Evolutionary conservation across 2,888 invertebrate species (phyloP), one percentile per base, ranked within the genome.

Genomic region (Pseudococcus jackbeardsleyi): DNA sequence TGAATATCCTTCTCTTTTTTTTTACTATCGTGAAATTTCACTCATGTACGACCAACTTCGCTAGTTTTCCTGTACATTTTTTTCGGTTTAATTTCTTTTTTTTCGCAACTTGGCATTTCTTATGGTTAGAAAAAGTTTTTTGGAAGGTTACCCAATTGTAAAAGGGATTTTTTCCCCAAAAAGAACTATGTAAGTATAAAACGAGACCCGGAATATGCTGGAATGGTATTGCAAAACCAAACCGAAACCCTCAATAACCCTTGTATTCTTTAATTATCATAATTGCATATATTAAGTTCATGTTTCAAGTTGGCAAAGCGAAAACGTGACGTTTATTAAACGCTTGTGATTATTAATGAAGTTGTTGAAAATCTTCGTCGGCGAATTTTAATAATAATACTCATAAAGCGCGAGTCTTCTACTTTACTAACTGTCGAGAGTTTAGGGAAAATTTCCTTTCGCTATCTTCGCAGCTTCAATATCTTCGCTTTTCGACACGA

Each of bases 241-340:
- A 26, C 9, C 33, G 7, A 72, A 72, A 72, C 68, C 59, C 68
- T 12, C 11, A 33, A 72, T 72, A 72, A 72, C 68, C 68, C 68
- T 72, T 72, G 68, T 72, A 72, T 72, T 72, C 68, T 72, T 72
- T 72, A 72, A 72, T 72, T 72, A 72, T 72, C 68, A 72, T 72
- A 72, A 72, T 72, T 72, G 68, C 68, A 72, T 72, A 72, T 33
- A 72, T 72, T 72, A 72, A 72, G 68, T 33, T 72, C 68, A 72
- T 72, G 68, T 72, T 72, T 72, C 68, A 26, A 72, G 26, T 72
- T 72, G n/a, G 68, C 26, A 72, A 72, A 26, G 68, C 33, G 68
- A 72, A 72, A 72, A 72, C 68, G 68, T 72, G 68, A 72, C 68
- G 68, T 72, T 72, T 72, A 72, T 72, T 72, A 72, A 72, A 72